Conservation (phyloP, 2,888 invertebrate species). For the Erebia epiphron region DNA sequence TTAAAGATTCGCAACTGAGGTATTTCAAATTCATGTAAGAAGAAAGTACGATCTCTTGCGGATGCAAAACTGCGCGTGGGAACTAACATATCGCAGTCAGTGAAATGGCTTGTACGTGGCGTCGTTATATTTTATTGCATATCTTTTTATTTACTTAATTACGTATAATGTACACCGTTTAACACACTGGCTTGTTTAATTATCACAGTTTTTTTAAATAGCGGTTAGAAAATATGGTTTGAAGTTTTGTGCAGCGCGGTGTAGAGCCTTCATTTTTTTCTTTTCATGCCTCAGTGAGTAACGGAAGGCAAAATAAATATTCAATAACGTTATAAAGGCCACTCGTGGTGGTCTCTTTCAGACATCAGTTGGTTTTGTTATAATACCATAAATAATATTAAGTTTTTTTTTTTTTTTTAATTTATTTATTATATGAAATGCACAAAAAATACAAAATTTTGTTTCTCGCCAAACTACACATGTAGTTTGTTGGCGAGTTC, state of each 20-base stretch:
- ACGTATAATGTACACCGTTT: not conserved
- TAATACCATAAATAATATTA: no score
- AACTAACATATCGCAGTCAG: conserved; percentile 4
- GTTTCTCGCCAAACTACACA: no score
- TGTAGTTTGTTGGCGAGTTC: no score
- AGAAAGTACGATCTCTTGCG: conserved; percentile 11
- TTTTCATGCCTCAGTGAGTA: not conserved
- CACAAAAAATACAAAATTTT: no score
- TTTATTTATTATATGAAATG: no score
- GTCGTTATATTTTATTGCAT: conserved; percentile 12
- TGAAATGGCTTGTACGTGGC: conserved; percentile 1
- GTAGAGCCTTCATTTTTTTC: conserved; percentile 11
- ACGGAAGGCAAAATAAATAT: conserved; percentile 10
- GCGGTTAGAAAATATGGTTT: conserved; percentile 1
- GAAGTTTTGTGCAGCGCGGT: not conserved
- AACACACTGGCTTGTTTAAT: not conserved
- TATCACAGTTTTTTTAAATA: not conserved
- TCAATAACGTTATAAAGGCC: not conserved
- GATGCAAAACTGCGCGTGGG: conserved; percentile 10
- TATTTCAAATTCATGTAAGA: conserved; percentile 4
- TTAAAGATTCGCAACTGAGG: not conserved
- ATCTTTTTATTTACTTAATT: conserved; percentile 3
- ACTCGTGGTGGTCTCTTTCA: not conserved
- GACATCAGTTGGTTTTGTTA: no score
- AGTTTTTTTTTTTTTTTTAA: no score